Evolutionary conservation across 2,888 invertebrate species (phyloP).

Genomic region (Copidosoma aretas): DNA sequence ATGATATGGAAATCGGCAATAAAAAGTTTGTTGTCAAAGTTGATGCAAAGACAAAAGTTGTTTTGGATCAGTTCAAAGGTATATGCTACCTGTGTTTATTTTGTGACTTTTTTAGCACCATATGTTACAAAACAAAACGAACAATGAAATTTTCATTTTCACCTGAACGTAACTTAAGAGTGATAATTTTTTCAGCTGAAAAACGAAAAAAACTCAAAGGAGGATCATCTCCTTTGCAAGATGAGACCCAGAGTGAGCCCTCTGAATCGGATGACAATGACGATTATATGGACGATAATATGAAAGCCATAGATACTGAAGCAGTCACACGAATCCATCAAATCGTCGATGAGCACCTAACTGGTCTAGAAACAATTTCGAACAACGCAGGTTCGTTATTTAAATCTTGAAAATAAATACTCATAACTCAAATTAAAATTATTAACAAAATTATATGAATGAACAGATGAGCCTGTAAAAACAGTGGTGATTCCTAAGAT

Average conservation of each 20-base stretch:
- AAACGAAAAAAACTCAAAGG: conserved; percentile 68
- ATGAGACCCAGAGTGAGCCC: conserved; percentile 69
- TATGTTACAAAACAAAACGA: not conserved
- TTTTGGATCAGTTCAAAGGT: conserved; percentile 93
- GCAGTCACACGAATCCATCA: conserved; percentile 80
- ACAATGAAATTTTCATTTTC: too few relatives aligned
- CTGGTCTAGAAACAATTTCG: conserved; percentile 58
- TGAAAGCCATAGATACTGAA: conserved; percentile 75
- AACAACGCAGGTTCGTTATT: conserved; percentile 52
- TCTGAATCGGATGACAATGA: conserved; percentile 66
- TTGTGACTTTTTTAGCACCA: not conserved
- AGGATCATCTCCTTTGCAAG: conserved; percentile 65
- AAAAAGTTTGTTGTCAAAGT: conserved; percentile 95
- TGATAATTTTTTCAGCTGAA: conserved; percentile 62
- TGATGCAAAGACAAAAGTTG: conserved; percentile 95
- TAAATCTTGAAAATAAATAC: not conserved
- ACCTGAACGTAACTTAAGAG: too few relatives aligned
- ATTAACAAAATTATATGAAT: conserved; percentile 19
- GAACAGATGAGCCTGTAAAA: conserved; percentile 66
- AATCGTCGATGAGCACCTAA: conserved; percentile 78
- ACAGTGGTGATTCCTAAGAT: conserved; percentile 54
- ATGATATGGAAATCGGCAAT: conserved; percentile 91
- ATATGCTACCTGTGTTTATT: conserved; percentile 18
- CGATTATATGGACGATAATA: conserved; percentile 78
- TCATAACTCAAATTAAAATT: conserved; percentile 1